phyloP scores from a whole-genome alignment of 2,797 vertebrate genomes.

The Falco peregrinus region DNA sequence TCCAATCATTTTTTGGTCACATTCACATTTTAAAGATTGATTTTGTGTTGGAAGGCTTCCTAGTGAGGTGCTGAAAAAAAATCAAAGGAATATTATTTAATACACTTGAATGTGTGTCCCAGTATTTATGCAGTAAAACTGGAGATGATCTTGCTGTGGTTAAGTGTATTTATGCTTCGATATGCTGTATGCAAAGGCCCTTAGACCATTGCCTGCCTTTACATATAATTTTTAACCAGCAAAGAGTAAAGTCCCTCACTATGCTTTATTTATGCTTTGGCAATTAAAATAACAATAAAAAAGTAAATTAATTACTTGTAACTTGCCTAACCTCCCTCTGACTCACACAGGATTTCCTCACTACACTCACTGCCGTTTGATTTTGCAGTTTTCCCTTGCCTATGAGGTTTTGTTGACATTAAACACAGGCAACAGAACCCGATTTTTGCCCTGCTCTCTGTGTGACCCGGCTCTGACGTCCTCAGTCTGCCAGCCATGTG shows the following conservation, averaged over 20 bases:
- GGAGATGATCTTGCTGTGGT: not conserved
- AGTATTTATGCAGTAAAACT: not conserved
- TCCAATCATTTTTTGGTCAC: not conserved
- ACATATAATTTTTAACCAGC: not conserved
- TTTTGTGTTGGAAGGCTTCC: not conserved
- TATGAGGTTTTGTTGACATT: not conserved
- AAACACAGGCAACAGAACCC: not conserved
- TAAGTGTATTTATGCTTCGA: not conserved
- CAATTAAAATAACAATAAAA: not conserved
- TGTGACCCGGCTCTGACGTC: accelerated
- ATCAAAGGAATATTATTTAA: not conserved
- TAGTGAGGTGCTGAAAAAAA: not conserved
- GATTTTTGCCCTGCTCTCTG: not conserved
- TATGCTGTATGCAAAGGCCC: not conserved
- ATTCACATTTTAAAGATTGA: not conserved
- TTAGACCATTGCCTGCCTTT: not conserved
- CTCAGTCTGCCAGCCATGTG: accelerated
- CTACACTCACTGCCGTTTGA: not conserved
- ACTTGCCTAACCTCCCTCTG: not conserved
- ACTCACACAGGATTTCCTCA: accelerated
- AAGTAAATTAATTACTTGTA: not conserved
- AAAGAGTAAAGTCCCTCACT: not conserved
- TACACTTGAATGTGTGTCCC: not conserved
- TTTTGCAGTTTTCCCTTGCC: not conserved
- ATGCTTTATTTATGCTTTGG: not conserved